Evolutionary conservation across 2,113 vertebrate species (phyloP), one percentile per base, ranked within the genome.

Genomic region (Mustela nigripes): DNA sequence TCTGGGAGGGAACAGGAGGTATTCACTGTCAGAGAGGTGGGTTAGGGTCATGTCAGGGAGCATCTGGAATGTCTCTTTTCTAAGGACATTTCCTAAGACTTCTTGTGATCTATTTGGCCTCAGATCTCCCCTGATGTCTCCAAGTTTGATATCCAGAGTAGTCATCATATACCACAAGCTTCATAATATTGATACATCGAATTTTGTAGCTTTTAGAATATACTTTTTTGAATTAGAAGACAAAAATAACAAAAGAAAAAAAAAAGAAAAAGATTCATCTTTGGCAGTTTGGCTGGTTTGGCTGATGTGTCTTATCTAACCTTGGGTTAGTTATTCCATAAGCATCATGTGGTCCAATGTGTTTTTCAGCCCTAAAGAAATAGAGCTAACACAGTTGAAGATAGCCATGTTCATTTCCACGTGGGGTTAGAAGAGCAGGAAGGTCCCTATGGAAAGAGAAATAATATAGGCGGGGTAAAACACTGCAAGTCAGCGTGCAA

Each of bases 161-260:
- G 6, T 62, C 28, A 62, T 58, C 14, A 7, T 24, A 33, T 36
- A 74, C 9, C 28, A 58, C 22, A 69, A 48, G 9, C 58, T 28
- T 91, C 14, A 4, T 69, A 60, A 73, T 60, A 19, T 90, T 76
- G 36, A 48, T 42, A 16, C 31, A 96, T 16, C 2, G 18, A 87
- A 56, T 90, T 58, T 39, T 48, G 76, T 14, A 60, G n/a, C 33
- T 89, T 90, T 92, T 65, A 87, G 11, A 97, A 92, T 22, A 53
- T 31, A 6, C 0, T 82, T 92, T 73, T 92, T 83, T 86, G 5
- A 94, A 71, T 84, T 85, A 89, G 79, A 95, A 97, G 60, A 96
- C 65, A 94, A 95, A 95, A 96, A 65, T 28, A 39, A 79, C 10
- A 82, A 83, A 63, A 69, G 45, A 2, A 16, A 18, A 71, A 36